Base-by-base conservation (phyloP, 2,888 invertebrate species). In the Mythimna loreyi region DNA sequence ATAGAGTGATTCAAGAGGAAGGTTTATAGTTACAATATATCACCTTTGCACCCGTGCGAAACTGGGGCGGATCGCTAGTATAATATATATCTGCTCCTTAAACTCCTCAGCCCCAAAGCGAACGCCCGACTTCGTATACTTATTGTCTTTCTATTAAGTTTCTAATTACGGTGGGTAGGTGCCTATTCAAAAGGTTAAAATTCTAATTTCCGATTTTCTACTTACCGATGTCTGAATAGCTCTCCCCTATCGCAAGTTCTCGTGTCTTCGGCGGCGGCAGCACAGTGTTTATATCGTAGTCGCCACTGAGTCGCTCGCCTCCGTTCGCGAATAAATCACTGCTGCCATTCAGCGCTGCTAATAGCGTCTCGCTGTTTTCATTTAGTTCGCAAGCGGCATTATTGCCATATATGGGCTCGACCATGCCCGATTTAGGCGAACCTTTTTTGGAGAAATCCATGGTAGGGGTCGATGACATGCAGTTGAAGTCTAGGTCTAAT, bases 171-270 rank as follows among this genome's bases (percentile, higher is more conserved):
- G n/a, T n/a, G n/a, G n/a, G n/a, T n/a, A n/a, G n/a, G n/a, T n/a
- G n/a, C n/a, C n/a, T n/a, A n/a, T n/a, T n/a, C n/a, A n/a, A n/a
- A n/a, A n/a, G n/a, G n/a, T n/a, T n/a, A n/a, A n/a, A n/a, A n/a
- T n/a, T n/a, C n/a, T n/a, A n/a, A n/a, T n/a, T n/a, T n/a, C n/a
- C n/a, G n/a, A n/a, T n/a, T n/a, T 72, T 49, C 60, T 70, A 85
- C 92, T 92, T 84, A 96, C 96, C 96, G 68, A 96, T 95, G 90
- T 96, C 96, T 3, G 96, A 96, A 85, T 96, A 96, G 85, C 96
- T 96, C 83, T 96, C 96, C 53, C 96, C 96, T 65, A 96, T 96
- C 3, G 96, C 96, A n/a, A 96, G 84, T 84, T 96, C 96, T 59
- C 96, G 86, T 71, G 89, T 95, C 81, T 96, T 96, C 7, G 96